A percentile compares a stretch with the other conserved stretches of the same genome.
phyloP scores from a whole-genome alignment of 2,113 vertebrate species.

The Neomonachus schauinslandi region DNA sequence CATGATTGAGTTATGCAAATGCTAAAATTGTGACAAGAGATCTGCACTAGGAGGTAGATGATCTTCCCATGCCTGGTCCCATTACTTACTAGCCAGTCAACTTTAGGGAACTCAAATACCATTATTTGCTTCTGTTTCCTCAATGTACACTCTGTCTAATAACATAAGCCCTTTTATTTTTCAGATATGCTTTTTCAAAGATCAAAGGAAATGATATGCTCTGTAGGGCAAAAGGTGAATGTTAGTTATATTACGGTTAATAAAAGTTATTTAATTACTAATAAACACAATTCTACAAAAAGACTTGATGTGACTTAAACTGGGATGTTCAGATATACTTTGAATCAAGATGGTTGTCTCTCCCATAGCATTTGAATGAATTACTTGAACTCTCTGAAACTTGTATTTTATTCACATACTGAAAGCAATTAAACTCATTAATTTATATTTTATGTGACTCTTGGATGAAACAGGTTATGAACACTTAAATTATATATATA shows the following conservation, averaged over 20 bases:
- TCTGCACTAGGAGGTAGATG: background rate
- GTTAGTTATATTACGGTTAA: background rate
- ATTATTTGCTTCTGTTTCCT: background rate
- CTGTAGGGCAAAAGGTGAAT: background rate
- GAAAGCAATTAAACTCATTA: background rate
- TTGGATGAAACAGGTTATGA: background rate
- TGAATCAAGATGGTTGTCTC: background rate
- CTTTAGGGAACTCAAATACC: accelerated
- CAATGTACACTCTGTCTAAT: background rate
- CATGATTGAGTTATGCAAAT: background rate
- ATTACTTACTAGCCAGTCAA: too few relatives aligned
- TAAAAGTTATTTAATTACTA: background rate
- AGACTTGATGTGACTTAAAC: background rate
- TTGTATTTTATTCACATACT: background rate
- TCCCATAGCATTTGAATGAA: background rate
- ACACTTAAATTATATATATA: background rate
- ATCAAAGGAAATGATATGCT: background rate
- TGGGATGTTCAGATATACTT: background rate
- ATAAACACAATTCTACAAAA: background rate
- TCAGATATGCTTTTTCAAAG: background rate
- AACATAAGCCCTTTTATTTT: background rate
- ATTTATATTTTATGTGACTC: background rate
- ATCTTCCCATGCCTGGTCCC: background rate
- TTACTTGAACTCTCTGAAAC: background rate
- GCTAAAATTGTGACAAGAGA: background rate